These are phyloP conservation scores for Pediacus dermestoides DNA, from an alignment of 2,888 invertebrate genomes.

Conservation along the genomic window DNA sequence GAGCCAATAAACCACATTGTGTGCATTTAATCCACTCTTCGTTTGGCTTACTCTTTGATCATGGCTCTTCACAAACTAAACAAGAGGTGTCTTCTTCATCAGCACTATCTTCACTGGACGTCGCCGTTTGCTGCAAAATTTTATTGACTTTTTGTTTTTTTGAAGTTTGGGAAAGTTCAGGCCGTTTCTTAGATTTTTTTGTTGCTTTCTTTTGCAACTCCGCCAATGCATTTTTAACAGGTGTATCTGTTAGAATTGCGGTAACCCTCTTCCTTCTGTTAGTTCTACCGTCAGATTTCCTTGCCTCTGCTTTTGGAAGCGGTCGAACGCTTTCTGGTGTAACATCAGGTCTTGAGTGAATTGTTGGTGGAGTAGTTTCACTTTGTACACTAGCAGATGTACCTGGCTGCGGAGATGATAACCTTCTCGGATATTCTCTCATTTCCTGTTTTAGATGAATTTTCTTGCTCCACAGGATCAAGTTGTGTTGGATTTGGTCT, in stretches of 20 bases:
- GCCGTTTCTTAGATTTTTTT: neutral
- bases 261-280: constrained; percentile 6
- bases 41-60: neutral
- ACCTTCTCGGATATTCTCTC: neutral
- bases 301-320: constrained; percentile 5
- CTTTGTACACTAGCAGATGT: no score
- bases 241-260: constrained; percentile 7
- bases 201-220: constrained; percentile 2
- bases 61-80: neutral
- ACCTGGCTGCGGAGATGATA: neutral
- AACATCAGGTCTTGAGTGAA: constrained; percentile 1
- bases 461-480: neutral
- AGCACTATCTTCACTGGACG: neutral
- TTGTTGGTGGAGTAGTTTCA: neutral
- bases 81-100: neutral
- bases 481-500: neutral
- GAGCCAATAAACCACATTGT: constrained; percentile 1
- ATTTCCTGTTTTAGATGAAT: neutral
- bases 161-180: neutral
- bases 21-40: constrained; percentile 4
- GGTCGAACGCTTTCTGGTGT: neutral
- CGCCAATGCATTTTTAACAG: constrained; percentile 6
- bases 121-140: constrained; percentile 5
- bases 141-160: neutral
- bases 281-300: constrained; percentile 5